Evolutionary conservation across 2,888 invertebrate genomes (phyloP).

Genomic region (Scaptomyza cyrtandrae): DNA sequence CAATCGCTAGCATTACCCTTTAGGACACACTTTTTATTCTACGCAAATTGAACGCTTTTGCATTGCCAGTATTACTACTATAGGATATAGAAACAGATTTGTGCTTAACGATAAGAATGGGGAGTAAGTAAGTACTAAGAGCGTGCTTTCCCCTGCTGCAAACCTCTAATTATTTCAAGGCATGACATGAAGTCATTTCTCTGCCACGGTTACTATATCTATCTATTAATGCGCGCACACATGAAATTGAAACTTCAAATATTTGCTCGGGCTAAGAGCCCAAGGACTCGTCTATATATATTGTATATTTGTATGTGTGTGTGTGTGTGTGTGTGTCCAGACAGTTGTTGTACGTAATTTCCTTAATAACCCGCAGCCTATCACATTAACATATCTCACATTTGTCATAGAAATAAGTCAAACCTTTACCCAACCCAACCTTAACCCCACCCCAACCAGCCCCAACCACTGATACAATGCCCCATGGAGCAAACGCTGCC

Average conservation of each 20-base stretch:
- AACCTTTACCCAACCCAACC: constrained; percentile 34
- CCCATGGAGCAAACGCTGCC: constrained; percentile 46
- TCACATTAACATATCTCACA: constrained; percentile 78
- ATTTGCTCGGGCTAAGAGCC: constrained; percentile 64
- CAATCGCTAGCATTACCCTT: constrained; percentile 51
- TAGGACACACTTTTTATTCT: constrained; percentile 19
- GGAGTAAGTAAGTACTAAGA: constrained; percentile 8
- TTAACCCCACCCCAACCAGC: neutral
- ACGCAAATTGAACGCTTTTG: constrained; percentile 41
- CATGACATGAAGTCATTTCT: constrained; percentile 83
- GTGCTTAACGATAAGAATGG: constrained; percentile 63
- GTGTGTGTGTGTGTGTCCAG: constrained; percentile 14
- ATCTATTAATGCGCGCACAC: constrained; percentile 57
- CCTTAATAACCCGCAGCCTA: constrained; percentile 77
- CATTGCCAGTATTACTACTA: constrained; percentile 32
- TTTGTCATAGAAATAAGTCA: constrained; percentile 77
- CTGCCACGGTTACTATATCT: constrained; percentile 61
- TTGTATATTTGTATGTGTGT: neutral
- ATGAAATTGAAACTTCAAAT: constrained; percentile 79
- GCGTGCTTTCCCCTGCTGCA: constrained; percentile 23
- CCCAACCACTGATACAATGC: constrained; percentile 18
- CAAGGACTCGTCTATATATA: constrained; percentile 42
- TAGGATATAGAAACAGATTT: constrained; percentile 56
- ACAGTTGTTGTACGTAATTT: constrained; percentile 65
- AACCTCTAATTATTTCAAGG: constrained; percentile 82